Conservation (phyloP, 2,797 vertebrate species). For the Halcyon badia region DNA sequence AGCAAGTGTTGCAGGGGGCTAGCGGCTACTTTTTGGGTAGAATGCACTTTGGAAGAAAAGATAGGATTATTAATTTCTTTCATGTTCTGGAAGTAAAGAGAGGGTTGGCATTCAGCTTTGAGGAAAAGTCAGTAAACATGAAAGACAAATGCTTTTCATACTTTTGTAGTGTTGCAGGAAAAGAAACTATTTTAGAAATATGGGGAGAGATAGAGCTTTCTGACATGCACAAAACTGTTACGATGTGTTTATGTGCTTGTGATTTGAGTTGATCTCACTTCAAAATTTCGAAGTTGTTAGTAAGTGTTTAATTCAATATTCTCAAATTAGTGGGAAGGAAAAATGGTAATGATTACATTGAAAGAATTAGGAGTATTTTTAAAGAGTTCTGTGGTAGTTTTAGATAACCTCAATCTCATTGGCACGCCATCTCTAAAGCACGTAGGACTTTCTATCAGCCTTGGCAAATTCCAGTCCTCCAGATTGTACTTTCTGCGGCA, state of each 20-base stretch:
- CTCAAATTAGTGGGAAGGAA: background rate
- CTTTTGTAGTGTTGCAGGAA: background rate
- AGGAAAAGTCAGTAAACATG: background rate
- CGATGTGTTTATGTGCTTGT: background rate
- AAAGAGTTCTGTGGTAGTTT: background rate
- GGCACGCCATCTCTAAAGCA: background rate
- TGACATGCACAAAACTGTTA: background rate
- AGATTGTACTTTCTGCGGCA: background rate
- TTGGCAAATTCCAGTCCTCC: background rate
- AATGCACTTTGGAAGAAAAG: background rate
- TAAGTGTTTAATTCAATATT: background rate
- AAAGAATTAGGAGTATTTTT: background rate
- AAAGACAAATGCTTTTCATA: background rate
- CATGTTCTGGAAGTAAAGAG: background rate
- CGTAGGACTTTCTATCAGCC: background rate
- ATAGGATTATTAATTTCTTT: background rate
- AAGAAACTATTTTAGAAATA: background rate
- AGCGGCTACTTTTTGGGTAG: background rate
- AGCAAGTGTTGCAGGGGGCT: background rate
- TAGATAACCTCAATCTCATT: background rate
- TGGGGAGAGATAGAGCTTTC: background rate
- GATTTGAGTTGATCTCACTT: background rate
- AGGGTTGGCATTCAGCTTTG: background rate
- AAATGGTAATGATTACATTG: background rate
- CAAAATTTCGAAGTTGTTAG: background rate